Evolutionary conservation across 2,888 invertebrate genomes (phyloP).

Genomic region (Ormyrus pomaceus): DNA sequence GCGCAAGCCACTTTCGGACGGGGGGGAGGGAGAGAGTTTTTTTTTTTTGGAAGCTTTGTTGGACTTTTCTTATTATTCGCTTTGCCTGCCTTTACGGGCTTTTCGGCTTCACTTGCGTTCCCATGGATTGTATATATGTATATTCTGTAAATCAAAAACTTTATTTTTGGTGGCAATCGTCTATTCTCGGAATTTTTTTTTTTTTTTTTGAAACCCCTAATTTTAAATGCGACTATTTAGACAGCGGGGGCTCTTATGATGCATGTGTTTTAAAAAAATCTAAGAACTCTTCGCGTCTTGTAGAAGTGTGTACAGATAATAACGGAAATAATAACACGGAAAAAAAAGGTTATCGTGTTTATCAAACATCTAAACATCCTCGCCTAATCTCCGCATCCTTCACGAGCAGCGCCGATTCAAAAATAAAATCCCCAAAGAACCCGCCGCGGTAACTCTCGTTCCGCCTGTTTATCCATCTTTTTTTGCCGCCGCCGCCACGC

Average conservation of each 20-base stretch:
- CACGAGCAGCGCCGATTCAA: neutral
- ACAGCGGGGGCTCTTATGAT: no score
- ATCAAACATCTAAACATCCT: neutral
- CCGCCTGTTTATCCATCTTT: conserved; percentile 26
- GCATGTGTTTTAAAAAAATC: no score
- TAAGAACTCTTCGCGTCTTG: no score
- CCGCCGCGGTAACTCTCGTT: neutral
- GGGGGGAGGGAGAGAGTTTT: no score
- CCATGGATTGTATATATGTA: no score
- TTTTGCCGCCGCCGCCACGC: neutral
- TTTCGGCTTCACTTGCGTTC: conserved; percentile 15
- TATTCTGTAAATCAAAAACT: no score
- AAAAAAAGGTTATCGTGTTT: neutral
- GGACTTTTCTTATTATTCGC: conserved; percentile 32
- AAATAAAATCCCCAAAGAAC: conserved; percentile 18
- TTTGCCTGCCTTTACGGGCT: conserved; percentile 27
- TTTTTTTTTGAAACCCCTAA: no score
- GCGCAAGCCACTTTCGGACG: conserved; percentile 23
- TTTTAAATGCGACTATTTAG: no score
- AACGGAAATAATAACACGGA: no score
- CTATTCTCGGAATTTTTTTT: no score
- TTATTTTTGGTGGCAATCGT: no score
- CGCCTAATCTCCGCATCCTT: neutral
- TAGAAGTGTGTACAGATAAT: no score
- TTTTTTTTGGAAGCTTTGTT: conserved; percentile 21